These are phyloP conservation scores for Adelognathus sp. DNA, from an alignment of 2,888 invertebrate genomes.

Conservation along the genomic window DNA sequence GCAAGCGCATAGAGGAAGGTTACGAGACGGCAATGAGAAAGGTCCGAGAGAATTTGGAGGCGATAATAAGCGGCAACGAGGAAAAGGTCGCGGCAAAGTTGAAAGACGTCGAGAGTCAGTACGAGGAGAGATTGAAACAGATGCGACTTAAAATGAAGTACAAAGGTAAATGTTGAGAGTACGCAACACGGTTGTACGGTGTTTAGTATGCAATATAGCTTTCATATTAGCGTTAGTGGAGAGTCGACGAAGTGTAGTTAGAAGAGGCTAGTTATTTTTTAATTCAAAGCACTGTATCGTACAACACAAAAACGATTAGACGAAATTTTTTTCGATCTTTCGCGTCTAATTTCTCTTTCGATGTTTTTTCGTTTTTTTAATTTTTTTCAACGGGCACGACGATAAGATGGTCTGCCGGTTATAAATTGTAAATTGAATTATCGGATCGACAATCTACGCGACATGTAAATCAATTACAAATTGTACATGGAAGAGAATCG, in stretches of 20 bases:
- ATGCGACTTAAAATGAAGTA: slow-evolving; percentile 77
- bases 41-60: slow-evolving; percentile 82
- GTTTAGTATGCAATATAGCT: slow-evolving; percentile 77
- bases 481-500: slow-evolving; percentile 34
- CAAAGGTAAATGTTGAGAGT: slow-evolving; percentile 78
- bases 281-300: slow-evolving; percentile 78
- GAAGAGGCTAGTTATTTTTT: slow-evolving; percentile 79
- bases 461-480: slow-evolving; percentile 21
- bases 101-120: slow-evolving; percentile 71
- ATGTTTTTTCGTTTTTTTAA: slow-evolving; percentile 24
- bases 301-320: slow-evolving; percentile 72
- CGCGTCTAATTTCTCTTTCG: slow-evolving; percentile 24
- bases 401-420: background rate
- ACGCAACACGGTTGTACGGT: slow-evolving; percentile 73
- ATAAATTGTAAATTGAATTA: slow-evolving; percentile 35
- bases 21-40: slow-evolving; percentile 84
- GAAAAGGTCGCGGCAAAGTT: slow-evolving; percentile 78
- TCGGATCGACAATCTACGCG: background rate
- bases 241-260: slow-evolving; percentile 74
- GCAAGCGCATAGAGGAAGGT: slow-evolving; percentile 85
- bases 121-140: slow-evolving; percentile 73
- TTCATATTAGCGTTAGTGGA: slow-evolving; percentile 72
- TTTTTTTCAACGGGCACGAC: background rate
- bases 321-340: slow-evolving; percentile 43
- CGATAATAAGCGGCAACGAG: slow-evolving; percentile 81